Conservation (phyloP, 2,888 invertebrate genomes). For the Apamea monoglypha region DNA sequence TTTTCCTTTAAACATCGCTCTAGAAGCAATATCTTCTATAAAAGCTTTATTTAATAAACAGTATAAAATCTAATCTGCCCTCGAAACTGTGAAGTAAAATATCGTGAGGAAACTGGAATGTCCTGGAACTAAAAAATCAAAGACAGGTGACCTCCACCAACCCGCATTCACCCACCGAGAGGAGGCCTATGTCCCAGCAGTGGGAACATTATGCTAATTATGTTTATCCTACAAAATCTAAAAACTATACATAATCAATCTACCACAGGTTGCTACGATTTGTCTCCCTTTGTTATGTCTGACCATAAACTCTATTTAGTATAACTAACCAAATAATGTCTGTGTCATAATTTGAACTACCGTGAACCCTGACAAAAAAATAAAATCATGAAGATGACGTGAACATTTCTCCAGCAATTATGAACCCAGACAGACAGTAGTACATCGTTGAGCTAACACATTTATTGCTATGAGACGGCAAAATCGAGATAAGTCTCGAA, state of each 20-base stretch:
- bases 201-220: neutral
- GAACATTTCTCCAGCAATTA: conserved; percentile 40
- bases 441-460: conserved; percentile 24
- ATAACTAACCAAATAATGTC: neutral
- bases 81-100: neutral
- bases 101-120: neutral
- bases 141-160: neutral
- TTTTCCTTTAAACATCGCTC: neutral
- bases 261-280: neutral
- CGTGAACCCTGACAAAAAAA: neutral
- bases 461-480: conserved; percentile 21
- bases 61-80: neutral
- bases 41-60: neutral
- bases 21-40: neutral
- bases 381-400: neutral
- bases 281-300: neutral
- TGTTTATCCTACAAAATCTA: neutral
- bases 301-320: neutral
- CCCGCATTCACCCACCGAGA: too few species aligned
- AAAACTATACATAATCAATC: neutral
- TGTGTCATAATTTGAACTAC: neutral
- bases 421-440: conserved; percentile 1
- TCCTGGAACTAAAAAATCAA: neutral
- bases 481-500: conserved; percentile 33
- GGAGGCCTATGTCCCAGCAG: neutral